Base-by-base conservation (phyloP, 2,113 vertebrate species). In the Poeciliopsis prolifica region DNA sequence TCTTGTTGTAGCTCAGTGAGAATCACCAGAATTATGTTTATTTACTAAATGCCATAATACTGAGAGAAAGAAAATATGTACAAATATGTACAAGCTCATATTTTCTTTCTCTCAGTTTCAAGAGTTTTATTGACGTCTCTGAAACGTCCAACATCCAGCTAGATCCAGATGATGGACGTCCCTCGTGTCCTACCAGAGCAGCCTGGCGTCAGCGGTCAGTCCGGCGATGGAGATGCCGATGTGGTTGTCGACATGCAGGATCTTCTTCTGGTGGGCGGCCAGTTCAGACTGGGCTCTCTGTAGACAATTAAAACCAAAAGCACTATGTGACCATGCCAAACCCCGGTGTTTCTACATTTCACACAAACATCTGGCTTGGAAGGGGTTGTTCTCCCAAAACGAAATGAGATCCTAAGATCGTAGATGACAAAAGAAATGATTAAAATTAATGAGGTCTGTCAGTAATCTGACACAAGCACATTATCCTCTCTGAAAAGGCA, bases 251-350 rank as follows among this genome's bases (percentile, higher is more conserved):
- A 99, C 98, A n/a, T 99, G 94, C 12, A 99, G 95, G 90, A 99
- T 98, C 94, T 99, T 99, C 90, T 99, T 99, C 95, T 99, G 98
- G 91, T 99, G 98, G 73, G 98, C 98, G 33, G 98, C 98, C 88
- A 99, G 93, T 79, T 99, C 98, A 86, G 97, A 99, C 92, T 99
- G 98, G 68, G 98, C 98, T 92, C 98, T 97, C 98, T 99, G 26
- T 58, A 11, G 10, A 37, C 10, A 37, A 37, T 37, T 11, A 37
- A 37, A 37, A 37, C 35, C 11, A 37, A 11, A 35, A 35, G 1
- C 33, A 22, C 3, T 1, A 26, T 40, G 14, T n/a, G 33, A 61
- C 5, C 6, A 44, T 2, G 26, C 37, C n/a, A 7, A 48, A 17
- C 19, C 44, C 1, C 5, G 2, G 42, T 1, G 44, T 19, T 19